phyloP scores from a whole-genome alignment of 2,113 vertebrate genomes.

The Origma solitaria region DNA sequence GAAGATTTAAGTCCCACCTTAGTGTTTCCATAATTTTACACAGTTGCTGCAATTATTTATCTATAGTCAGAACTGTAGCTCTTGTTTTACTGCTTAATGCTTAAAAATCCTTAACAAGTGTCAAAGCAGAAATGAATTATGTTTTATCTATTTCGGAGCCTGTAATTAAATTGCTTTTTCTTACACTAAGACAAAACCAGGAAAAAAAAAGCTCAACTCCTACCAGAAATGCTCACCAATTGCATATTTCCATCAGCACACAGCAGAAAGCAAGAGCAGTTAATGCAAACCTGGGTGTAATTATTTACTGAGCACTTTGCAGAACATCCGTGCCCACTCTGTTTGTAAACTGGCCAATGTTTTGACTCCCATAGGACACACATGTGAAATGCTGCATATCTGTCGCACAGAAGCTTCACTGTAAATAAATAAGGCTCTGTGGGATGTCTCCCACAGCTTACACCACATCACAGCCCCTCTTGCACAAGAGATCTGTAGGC shows the following conservation, averaged over 20 bases:
- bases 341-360: background rate
- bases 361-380: background rate
- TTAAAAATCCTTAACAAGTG: constrained; percentile 30
- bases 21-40: constrained; percentile 7
- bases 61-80: background rate
- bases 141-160: background rate
- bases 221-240: background rate
- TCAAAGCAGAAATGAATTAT: background rate
- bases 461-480: background rate
- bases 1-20: background rate
- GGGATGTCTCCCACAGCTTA: background rate
- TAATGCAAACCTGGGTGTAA: background rate
- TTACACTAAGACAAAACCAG: background rate
- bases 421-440: background rate
- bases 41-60: constrained; percentile 1
- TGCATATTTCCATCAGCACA: background rate
- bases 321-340: background rate
- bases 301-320: background rate
- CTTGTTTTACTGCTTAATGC: constrained; percentile 4
- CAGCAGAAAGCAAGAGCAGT: background rate
- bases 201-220: background rate
- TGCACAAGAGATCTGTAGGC: background rate
- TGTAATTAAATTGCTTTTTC: background rate
- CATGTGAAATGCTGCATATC: background rate
- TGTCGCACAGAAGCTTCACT: background rate